phyloP scores from a whole-genome alignment of 1,140 invertebrate species.

The Bombus waltoni region DNA sequence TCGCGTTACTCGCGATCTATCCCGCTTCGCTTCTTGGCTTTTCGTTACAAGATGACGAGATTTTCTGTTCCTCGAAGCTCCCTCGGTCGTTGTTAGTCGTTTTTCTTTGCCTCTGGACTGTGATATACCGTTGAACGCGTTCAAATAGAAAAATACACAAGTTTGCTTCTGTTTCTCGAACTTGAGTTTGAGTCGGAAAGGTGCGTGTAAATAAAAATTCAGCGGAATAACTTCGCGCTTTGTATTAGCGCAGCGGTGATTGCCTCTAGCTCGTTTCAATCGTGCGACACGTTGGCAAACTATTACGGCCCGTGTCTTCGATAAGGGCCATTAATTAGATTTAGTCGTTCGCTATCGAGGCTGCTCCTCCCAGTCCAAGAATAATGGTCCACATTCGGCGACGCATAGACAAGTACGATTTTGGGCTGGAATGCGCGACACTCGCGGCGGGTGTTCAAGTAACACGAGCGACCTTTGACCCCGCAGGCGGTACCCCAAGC shows the following conservation, averaged over 20 bases:
- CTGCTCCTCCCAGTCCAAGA: not conserved
- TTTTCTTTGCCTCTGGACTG: not conserved
- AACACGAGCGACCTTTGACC: constrained; percentile 76
- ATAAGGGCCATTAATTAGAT: not conserved
- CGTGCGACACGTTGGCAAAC: too few relatives aligned
- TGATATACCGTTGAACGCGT: too few relatives aligned
- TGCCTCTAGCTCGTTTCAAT: not conserved
- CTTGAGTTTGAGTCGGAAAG: too few relatives aligned
- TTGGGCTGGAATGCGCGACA: constrained; percentile 75
- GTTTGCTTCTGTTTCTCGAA: too few relatives aligned
- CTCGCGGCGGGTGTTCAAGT: constrained; percentile 78
- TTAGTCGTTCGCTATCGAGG: not conserved
- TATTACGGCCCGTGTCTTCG: too few relatives aligned
- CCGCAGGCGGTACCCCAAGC: constrained; percentile 61
- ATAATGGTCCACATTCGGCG: not conserved
- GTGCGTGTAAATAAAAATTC: not conserved
- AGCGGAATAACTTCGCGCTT: too few relatives aligned
- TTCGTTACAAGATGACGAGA: not conserved
- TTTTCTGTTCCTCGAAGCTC: not conserved
- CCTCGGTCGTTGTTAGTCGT: too few relatives aligned
- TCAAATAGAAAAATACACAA: too few relatives aligned
- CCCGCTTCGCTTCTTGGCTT: not conserved
- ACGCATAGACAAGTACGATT: constrained; percentile 39
- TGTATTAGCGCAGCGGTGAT: not conserved
- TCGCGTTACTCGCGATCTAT: constrained; percentile 24